phyloP scores from a whole-genome alignment of 2,113 vertebrate species.

The Poeciliopsis turrubarensis region DNA sequence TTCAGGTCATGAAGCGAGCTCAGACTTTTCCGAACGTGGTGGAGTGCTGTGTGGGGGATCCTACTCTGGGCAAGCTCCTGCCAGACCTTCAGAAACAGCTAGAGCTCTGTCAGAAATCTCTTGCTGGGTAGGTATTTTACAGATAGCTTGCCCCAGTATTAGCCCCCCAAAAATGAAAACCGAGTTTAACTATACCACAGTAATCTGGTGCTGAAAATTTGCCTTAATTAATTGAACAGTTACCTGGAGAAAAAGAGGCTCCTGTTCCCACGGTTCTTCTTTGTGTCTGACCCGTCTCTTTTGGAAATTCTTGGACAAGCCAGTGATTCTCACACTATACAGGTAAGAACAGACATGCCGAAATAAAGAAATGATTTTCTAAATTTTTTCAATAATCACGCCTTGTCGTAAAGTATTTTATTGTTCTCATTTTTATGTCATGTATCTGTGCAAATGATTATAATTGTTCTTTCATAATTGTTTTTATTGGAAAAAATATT shows the following conservation, averaged over 20 bases:
- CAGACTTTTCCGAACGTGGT: constrained; percentile 85
- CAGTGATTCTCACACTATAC: constrained; percentile 89
- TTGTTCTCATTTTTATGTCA: too few relatives aligned
- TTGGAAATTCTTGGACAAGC: constrained; percentile 92
- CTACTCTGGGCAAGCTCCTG: constrained; percentile 83
- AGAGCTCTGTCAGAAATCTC: constrained; percentile 91
- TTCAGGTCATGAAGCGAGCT: constrained; percentile 87
- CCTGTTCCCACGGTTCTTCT: constrained; percentile 90
- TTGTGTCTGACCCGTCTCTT: constrained; percentile 90
- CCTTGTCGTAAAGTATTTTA: too few relatives aligned
- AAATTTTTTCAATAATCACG: too few relatives aligned
- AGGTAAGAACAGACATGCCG: constrained; percentile 63
- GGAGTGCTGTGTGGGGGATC: constrained; percentile 87
- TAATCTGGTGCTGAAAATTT: not conserved
- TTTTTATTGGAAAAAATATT: too few relatives aligned
- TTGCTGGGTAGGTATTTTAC: constrained; percentile 83
- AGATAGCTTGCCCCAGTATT: too few relatives aligned
- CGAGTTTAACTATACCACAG: not conserved
- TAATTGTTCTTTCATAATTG: too few relatives aligned
- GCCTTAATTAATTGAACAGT: constrained; percentile 62
- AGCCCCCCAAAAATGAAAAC: not conserved
- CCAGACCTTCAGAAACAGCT: constrained; percentile 88
- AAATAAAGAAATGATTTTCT: not conserved
- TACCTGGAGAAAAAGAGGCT: constrained; percentile 91
- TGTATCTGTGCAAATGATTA: too few relatives aligned